Base-by-base conservation (phyloP, 2,888 invertebrate species). In the Brachypterus glaber region DNA sequence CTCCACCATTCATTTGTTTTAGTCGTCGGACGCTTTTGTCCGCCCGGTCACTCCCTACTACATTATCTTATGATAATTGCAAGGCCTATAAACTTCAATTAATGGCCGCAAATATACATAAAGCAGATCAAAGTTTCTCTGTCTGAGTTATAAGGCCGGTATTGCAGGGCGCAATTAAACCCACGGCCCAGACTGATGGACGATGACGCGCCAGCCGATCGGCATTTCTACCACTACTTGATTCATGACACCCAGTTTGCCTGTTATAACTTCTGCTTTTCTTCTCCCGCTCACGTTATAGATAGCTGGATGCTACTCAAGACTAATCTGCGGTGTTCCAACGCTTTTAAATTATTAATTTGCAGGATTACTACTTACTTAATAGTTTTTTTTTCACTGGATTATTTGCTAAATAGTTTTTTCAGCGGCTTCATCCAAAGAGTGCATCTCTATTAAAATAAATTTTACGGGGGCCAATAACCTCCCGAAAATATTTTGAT, bases 51-150 rank as follows among this genome's bases (percentile, higher is more conserved):
- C 59, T 61, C 59, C 62, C 57, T 57, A 11, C 27, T 57, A 58
- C 55, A 63, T 63, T 63, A 64, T 64, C 64, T 63, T 63, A 63
- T 63, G 62, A 63, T 63, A 63, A 64, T 63, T 64, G 62, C 63
- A 55, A 55, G 57, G 58, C 62, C 63, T 62, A 64, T 64, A 64
- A 64, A 64, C 63, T 63, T 61, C 62, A 63, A 64, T 64, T 64
- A 64, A 64, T 64, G 64, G 62, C 59, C 50, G 58, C 60, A 58
- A 62, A 62, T 62, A 62, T 62, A 61, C 61, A 62, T 63, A 62
- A 61, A 61, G 61, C 62, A 59, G 63, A 60, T 62, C 62, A 63
- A 61, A 62, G 62, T 63, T 60, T 62, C 60, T 57, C 61, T 57
- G 53, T 27, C 48, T 62, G 62, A 63, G 55, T 63, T 63, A 62